Evolutionary conservation across 1,140 invertebrate genomes (phyloP).

Genomic region (Cylas formicarius): DNA sequence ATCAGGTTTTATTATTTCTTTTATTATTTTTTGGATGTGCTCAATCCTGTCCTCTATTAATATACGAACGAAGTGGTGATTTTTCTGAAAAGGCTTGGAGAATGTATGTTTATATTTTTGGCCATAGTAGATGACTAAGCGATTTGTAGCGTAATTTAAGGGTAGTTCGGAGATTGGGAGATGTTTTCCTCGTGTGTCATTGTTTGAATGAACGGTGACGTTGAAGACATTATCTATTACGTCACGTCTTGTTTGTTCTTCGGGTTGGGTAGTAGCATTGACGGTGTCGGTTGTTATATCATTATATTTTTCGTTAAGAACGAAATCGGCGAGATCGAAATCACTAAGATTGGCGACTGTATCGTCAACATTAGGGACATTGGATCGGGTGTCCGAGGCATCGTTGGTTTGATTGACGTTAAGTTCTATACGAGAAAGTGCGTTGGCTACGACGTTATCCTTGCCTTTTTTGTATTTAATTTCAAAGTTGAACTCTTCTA

Average conservation of each 20-base stretch:
- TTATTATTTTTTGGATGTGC: no score
- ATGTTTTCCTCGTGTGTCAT: conserved; percentile 6
- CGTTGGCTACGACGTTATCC: conserved; percentile 33
- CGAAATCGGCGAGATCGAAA: conserved; percentile 16
- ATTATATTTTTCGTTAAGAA: conserved; percentile 13
- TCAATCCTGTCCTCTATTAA: no score
- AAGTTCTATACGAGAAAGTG: conserved; percentile 26
- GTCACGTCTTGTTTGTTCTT: no score
- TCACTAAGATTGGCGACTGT: not conserved
- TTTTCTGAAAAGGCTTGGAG: not conserved
- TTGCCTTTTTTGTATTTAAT: conserved; percentile 34
- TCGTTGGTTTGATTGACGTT: conserved; percentile 10
- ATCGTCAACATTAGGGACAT: conserved; percentile 5
- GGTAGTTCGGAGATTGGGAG: conserved; percentile 9
- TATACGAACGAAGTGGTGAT: no score
- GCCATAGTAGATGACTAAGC: no score
- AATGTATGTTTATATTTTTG: not conserved
- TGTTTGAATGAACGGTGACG: conserved; percentile 22
- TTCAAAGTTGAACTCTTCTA: conserved; percentile 35
- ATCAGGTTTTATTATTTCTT: conserved; percentile 10
- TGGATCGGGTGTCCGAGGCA: no score
- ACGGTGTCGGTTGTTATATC: conserved; percentile 14
- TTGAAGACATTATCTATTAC: no score
- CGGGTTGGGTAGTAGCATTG: no score
- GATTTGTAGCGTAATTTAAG: conserved; percentile 13